Base-by-base conservation (phyloP, 2,888 invertebrate genomes). In the Aproaerema taeniolella region DNA sequence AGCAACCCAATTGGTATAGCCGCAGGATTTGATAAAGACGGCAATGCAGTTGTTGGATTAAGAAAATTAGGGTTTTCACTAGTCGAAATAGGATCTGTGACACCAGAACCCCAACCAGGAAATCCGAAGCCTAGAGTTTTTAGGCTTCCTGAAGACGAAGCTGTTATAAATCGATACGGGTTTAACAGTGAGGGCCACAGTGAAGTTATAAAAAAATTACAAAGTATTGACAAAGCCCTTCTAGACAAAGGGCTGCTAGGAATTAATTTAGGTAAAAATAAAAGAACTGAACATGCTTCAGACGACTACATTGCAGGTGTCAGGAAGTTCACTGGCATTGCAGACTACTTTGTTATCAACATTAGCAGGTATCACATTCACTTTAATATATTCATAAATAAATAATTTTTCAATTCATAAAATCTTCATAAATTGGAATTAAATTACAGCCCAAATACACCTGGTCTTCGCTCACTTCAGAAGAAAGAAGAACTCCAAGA, bases 1-100 rank as follows among this genome's bases (percentile, higher is more conserved):
- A 85, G 88, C 39, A 98, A 97, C 83, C 99, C 99, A 0, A 78
- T 99, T 54, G 99, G 99, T n/a, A 91, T 99, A 61, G 99, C 99
- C 15, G 99, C 99, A 41, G 99, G 99, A 4, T 99, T 99, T 82
- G 99, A 99, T 75, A 99, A 99, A 76, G 92, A 99, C 78, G 98
- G 93, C 4, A 97, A 98, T 85, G 97, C 95, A 13, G 88, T 98
- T 1, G 75, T 91, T 56, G 95, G 96, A 0, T 78, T 99, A 26
- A 88, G 90, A 45, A 91, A 92, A 58, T 81, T 96, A 41, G 99
- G 99, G 0, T 98, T 99, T 79, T 95, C 98, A 3, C 95, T 98
- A 73, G 91, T 99, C 13, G 99, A 99, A 89, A 91, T 99, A 55
- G 99, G 99, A 43, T 96, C 97, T 2, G 92, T 99, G 0, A 99